phyloP scores from a whole-genome alignment of 2,888 invertebrate genomes.

The Labia minor region DNA sequence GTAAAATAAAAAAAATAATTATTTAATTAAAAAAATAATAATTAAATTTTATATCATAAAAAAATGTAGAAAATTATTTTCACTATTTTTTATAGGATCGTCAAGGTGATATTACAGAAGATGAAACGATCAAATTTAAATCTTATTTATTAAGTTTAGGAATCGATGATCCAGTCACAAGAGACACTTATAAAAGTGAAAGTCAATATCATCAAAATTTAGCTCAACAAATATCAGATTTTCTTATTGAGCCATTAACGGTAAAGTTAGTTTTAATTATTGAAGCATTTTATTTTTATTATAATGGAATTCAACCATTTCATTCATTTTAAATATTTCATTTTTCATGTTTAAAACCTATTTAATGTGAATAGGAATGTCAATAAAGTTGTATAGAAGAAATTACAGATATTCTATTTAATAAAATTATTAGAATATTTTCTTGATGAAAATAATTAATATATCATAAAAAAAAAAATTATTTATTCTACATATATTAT shows the following conservation, averaged over 20 bases:
- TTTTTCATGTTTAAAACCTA: too few relatives aligned
- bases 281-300: slow-evolving; percentile 18
- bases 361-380: too few relatives aligned
- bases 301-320: too few relatives aligned
- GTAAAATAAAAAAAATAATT: too few relatives aligned
- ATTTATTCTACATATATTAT: too few relatives aligned
- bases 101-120: slow-evolving; percentile 91
- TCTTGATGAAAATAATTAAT: too few relatives aligned
- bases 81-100: slow-evolving; percentile 52
- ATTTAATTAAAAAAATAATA: background rate
- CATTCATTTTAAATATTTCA: too few relatives aligned
- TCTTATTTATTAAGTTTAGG: slow-evolving; percentile 93
- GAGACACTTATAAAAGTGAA: slow-evolving; percentile 77
- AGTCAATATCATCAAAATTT: slow-evolving; percentile 74
- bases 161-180: slow-evolving; percentile 94
- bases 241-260: slow-evolving; percentile 69
- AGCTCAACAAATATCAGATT: slow-evolving; percentile 73
- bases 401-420: too few relatives aligned
- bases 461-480: too few relatives aligned
- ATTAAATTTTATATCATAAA: background rate
- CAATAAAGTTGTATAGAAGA: too few relatives aligned
- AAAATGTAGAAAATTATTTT: background rate
- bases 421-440: too few relatives aligned
- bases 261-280: too few relatives aligned
- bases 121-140: slow-evolving; percentile 93